Base-by-base conservation (phyloP, 2,888 invertebrate species). In the Odontocolon sp. region DNA sequence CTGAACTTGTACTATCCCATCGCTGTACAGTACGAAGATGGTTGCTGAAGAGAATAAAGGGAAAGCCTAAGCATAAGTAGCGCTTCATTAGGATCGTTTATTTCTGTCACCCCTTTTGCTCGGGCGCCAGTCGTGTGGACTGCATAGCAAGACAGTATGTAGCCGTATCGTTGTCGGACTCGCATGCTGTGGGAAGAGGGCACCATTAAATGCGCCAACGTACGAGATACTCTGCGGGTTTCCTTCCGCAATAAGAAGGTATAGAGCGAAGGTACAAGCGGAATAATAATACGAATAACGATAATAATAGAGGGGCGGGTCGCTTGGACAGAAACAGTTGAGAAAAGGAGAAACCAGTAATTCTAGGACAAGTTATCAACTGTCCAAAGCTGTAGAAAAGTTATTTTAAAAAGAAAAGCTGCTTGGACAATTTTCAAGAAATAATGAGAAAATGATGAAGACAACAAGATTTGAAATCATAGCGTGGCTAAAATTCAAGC, bases 51-150 rank as follows among this genome's bases (percentile, higher is more conserved):
- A 38, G 59, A 16, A 76, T 36, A 74, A 66, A 71, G 68, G 61
- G 52, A 45, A 33, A 63, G 78, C 72, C 57, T 50, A 45, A 40
- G 57, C 68, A 59, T 77, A 76, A 78, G 78, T 72, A 74, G 79
- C 72, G 79, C 79, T 82, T 82, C 78, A 77, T 80, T 82, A 80
- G 75, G 79, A 81, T 77, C 75, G 72, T 79, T 80, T 82, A 82
- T 82, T 82, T 79, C 78, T 67, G 80, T 80, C 79, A 78, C 71
- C 80, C 66, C 66, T 67, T n/a, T 72, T 77, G 68, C 63, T 61
- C 33, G 40, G 42, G 38, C 76, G 71, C 70, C 78, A 68, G 67
- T 68, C 76, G 78, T 74, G 59, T 66, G 61, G 70, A 73, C 69
- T 50, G 69, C 70, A 47, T 61, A 61, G 67, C 61, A 66, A 75